Conservation (phyloP, 2,797 vertebrate species). For the Lophotriccus pileatus region DNA sequence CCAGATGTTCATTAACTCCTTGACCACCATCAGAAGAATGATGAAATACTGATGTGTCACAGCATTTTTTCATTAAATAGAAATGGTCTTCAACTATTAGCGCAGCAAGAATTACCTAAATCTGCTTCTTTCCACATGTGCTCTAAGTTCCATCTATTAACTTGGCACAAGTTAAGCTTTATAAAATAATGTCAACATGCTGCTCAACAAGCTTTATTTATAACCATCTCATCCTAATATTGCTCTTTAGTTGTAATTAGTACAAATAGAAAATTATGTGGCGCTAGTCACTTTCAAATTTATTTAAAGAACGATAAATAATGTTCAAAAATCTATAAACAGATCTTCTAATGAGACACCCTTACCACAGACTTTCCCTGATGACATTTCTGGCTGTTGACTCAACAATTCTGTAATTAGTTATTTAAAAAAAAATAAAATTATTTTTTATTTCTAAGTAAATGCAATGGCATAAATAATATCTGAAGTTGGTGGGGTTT, state of each 20-base stretch:
- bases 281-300: slow-evolving; percentile 4
- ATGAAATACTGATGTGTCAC: neutral
- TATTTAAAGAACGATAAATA: slow-evolving; percentile 18
- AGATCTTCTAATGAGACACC: neutral
- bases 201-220: slow-evolving; percentile 34
- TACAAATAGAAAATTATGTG: slow-evolving; percentile 18
- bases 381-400: neutral
- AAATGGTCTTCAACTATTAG: neutral
- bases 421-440: neutral
- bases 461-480: neutral
- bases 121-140: neutral
- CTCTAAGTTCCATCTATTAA: neutral
- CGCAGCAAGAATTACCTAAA: neutral
- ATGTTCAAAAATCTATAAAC: slow-evolving; percentile 5
- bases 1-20: slow-evolving; percentile 41
- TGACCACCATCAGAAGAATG: neutral
- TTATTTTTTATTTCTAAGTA: neutral
- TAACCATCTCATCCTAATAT: slow-evolving; percentile 25
- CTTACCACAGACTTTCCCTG: neutral
- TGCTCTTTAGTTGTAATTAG: slow-evolving; percentile 36
- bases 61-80: neutral
- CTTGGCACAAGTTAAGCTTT: neutral
- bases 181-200: neutral
- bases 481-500: neutral
- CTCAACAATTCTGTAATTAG: neutral